Evolutionary conservation across 2,888 invertebrate genomes (phyloP), one percentile per base, ranked within the genome.

Genomic region (Aplocera efformata): DNA sequence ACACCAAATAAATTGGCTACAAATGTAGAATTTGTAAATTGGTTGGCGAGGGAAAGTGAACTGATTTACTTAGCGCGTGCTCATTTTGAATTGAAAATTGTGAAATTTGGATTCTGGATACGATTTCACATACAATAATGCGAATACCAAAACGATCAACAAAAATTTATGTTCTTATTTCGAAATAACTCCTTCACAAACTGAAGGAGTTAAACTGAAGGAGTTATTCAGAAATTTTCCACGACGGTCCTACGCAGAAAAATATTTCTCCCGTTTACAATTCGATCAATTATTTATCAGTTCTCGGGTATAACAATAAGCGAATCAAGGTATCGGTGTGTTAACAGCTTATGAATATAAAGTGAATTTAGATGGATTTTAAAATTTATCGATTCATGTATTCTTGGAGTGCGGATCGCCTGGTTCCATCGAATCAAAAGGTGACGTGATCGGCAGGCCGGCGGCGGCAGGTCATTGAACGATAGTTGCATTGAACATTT

Each of bases 261-360:
- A 73, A 61, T 5, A 17, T 40, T 47, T 40, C 53, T 63, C 53
- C 58, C 50, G 56, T 70, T 69, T 63, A 64, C 58, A 55, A 50
- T 44, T 47, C 44, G 47, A 52, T 72, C 81, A 67, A 78, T 83
- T 83, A 85, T 85, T 81, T 69, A 84, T 71, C 67, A 77, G 70
- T 63, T 75, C 64, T 66, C 67, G 58, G 66, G 56, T 63, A 67
- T 59, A 66, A 71, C 65, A 71, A 72, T 68, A 72, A 70, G 58
- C 66, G 67, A 70, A 74, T 70, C 71, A 71, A 74, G 72, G 68
- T 67, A 67, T 73, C 61, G 58, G 48, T 67, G 67, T 70, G 67
- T 66, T 65, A 69, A 63, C 46, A 71, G 61, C 69, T 72, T 71
- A 76, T 81, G 73, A 84, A 84, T 82, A 75, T 75, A 73, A 74